phyloP scores from a whole-genome alignment of 2,888 invertebrate genomes.

The Embidobia sp. region DNA sequence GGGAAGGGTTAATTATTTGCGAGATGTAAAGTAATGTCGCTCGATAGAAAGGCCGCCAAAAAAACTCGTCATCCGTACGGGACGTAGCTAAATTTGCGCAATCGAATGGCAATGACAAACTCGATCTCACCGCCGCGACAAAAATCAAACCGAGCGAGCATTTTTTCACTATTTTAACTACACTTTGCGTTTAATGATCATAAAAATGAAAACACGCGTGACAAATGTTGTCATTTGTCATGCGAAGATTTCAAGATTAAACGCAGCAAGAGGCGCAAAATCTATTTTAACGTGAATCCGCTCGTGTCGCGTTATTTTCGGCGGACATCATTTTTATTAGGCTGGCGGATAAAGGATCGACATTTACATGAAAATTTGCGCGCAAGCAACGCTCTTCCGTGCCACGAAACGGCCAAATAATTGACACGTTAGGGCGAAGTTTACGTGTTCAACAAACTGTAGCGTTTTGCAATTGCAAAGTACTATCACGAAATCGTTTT shows the following conservation, averaged over 20 bases:
- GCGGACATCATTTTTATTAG: constrained; percentile 22
- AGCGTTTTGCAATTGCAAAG: no score
- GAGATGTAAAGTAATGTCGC: constrained; percentile 58
- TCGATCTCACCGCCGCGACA: constrained; percentile 35
- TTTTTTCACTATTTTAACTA: constrained; percentile 36
- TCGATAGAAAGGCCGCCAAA: constrained; percentile 43
- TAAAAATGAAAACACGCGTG: constrained; percentile 48
- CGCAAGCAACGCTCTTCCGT: no score
- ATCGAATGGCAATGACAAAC: constrained; percentile 61
- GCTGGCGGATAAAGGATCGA: background rate
- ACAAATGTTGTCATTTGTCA: constrained; percentile 54
- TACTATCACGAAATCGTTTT: no score
- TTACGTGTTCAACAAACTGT: no score
- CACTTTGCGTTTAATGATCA: constrained; percentile 48
- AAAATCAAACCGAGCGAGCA: constrained; percentile 27
- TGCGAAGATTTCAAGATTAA: constrained; percentile 32
- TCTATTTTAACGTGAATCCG: constrained; percentile 40
- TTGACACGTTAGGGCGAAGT: no score
- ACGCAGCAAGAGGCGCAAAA: no score
- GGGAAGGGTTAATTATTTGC: no score
- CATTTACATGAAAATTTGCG: constrained; percentile 4
- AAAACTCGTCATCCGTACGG: constrained; percentile 50
- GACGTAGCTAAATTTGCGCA: constrained; percentile 51
- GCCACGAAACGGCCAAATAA: no score
- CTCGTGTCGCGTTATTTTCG: constrained; percentile 20